Conservation (phyloP, 2,797 vertebrate genomes). For the Centroberyx gerrardi region DNA sequence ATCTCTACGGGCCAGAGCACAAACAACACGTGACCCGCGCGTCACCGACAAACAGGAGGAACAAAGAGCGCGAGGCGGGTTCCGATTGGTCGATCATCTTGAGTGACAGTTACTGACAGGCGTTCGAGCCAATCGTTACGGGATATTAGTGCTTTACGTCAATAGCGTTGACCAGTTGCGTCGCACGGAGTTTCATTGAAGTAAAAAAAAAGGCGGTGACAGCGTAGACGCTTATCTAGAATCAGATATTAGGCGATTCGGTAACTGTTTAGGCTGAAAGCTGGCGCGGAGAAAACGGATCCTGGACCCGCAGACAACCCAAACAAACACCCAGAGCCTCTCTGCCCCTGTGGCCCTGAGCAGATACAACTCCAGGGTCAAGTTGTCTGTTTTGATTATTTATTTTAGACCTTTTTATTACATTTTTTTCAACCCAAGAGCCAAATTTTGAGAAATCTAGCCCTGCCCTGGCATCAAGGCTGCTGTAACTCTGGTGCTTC, state of each 20-base stretch:
- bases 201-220: conserved; percentile 66
- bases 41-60: conserved; percentile 75
- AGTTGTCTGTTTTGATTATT: background rate
- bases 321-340: background rate
- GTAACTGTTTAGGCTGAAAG: background rate
- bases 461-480: background rate
- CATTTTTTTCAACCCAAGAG: no score
- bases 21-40: conserved; percentile 94
- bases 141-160: conserved; percentile 63
- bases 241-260: conserved; percentile 25
- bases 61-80: background rate
- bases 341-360: conserved; percentile 5
- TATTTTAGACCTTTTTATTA: background rate
- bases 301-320: conserved; percentile 34
- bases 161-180: conserved; percentile 66
- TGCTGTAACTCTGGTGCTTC: background rate
- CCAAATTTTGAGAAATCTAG: no score
- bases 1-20: conserved; percentile 88
- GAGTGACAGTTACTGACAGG: conserved; percentile 20
- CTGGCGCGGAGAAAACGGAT: conserved; percentile 33
- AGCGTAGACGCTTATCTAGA: conserved; percentile 39
- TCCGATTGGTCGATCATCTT: conserved; percentile 62
- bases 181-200: conserved; percentile 57
- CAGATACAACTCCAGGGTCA: conserved; percentile 2
- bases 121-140: conserved; percentile 21